phyloP scores from a whole-genome alignment of 2,113 vertebrate genomes.

The Oncorhynchus clarkii region DNA sequence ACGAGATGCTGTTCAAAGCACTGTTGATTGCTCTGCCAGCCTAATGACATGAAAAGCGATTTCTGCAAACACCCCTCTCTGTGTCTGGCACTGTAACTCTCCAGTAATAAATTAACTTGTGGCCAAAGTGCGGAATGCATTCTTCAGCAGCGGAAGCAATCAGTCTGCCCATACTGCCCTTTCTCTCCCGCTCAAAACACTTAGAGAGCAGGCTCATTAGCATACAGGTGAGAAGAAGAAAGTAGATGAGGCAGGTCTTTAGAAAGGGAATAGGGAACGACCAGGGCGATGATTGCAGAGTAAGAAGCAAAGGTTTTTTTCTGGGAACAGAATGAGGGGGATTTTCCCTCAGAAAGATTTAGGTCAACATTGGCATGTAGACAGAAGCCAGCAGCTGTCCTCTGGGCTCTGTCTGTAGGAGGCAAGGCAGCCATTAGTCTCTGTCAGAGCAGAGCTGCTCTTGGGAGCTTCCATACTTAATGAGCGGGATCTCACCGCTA shows the following conservation, averaged over 20 bases:
- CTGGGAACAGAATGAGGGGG: not conserved
- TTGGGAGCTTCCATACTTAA: conserved; percentile 8
- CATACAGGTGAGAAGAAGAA: conserved; percentile 16
- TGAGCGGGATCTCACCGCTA: conserved; percentile 14
- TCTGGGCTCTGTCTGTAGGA: not conserved
- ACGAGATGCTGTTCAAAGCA: not conserved
- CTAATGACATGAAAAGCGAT: conserved; percentile 33
- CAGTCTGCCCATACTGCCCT: conserved; percentile 37
- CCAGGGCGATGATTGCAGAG: conserved; percentile 10
- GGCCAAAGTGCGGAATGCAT: conserved; percentile 1
- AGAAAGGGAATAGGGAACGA: conserved; percentile 20
- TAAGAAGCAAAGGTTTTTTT: not conserved
- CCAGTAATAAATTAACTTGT: conserved; percentile 35
- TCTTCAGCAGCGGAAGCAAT: conserved; percentile 28
- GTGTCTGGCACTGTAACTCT: conserved; percentile 40
- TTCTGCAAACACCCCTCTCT: conserved; percentile 50
- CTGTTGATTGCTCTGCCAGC: not conserved
- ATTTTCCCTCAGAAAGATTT: conserved; percentile 13
- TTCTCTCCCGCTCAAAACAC: conserved; percentile 40
- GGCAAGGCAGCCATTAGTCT: conserved; percentile 31
- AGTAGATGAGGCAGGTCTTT: not conserved
- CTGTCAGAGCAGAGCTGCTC: conserved; percentile 27
- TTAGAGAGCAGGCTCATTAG: conserved; percentile 39
- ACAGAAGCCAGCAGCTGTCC: conserved; percentile 47
- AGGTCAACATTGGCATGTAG: conserved; percentile 45